phyloP scores from a whole-genome alignment of 2,888 invertebrate species.

The Iselma pallidipennis region DNA sequence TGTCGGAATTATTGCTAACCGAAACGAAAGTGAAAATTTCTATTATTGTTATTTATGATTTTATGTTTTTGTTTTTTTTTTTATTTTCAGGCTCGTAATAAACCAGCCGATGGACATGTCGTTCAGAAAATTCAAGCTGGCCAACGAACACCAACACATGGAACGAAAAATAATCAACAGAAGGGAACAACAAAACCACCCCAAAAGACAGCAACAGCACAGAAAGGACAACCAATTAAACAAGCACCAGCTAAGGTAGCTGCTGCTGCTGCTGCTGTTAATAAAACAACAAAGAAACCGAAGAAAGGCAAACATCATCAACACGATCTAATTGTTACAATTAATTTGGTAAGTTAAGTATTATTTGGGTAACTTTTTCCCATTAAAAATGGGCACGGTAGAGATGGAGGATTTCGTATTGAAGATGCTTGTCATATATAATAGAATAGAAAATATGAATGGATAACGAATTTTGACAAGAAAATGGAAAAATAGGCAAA shows the following conservation, averaged over 20 bases:
- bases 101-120: conserved; percentile 79
- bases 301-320: conserved; percentile 79
- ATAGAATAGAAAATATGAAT: too few species aligned
- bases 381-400: too few species aligned
- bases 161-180: conserved; percentile 61
- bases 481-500: too few species aligned
- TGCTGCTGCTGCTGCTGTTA: conserved; percentile 58
- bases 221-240: conserved; percentile 75
- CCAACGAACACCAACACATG: conserved; percentile 66
- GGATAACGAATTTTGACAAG: background rate
- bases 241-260: conserved; percentile 66
- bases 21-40: too few species aligned
- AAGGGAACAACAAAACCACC: conserved; percentile 62
- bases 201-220: conserved; percentile 70
- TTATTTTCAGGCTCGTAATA: conserved; percentile 73
- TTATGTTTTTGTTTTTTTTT: conserved; percentile 2
- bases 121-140: conserved; percentile 71
- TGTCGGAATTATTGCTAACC: background rate
- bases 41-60: too few species aligned
- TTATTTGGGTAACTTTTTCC: too few species aligned
- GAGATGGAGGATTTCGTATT: too few species aligned
- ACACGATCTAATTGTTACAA: conserved; percentile 80
- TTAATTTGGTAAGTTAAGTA: conserved; percentile 75
- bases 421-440: too few species aligned
- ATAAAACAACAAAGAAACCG: conserved; percentile 70